Evolutionary conservation across 1,140 invertebrate species (phyloP), one percentile per base, ranked within the genome.

Genomic region (Vanessa atalanta): DNA sequence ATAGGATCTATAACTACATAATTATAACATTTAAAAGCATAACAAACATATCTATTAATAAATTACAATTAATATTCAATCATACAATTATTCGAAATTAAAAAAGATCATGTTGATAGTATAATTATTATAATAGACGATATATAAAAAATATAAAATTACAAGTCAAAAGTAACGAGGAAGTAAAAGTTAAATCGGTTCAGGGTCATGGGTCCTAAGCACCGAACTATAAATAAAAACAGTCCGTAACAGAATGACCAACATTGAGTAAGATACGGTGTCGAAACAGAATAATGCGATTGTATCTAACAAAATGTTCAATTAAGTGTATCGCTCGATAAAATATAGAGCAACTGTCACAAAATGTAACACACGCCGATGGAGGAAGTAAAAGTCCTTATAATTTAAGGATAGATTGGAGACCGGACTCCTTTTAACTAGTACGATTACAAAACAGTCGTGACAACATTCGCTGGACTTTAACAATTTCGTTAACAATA

Each of bases 331-430:
- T 75, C 75, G 65, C 66, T 77, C 71, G 76, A 74, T 77, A 75
- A 81, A 83, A 81, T 81, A 73, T 81, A 76, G 75, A 71, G 75
- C 64, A 73, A 81, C 76, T 73, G 75, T 71, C 73, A 72, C 76
- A 77, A 83, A 80, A 78, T 80, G 78, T 81, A 80, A 80, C 77
- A 81, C 66, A 70, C 65, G 57, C 37, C 53, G 64, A 53, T 72
- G 85, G 76, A 64, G 83, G 87, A 90, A 90, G 87, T 88, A 88
- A 88, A 88, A 87, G 83, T 83, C 85, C 83, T 84, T 85, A 65
- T 77, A 80, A 80, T 84, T 84, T 84, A 89, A 90, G 82, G 86
- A 81, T 78, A 85, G 80, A 76, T 75, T 75, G 63, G 64, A 73
- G 61, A 79, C 76, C 51, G 47, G 31, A 72, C 75, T 76, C 79